Percentiles rank a stretch among this genome's conserved stretches.
Conservation (phyloP, 2,888 invertebrate species). For the Polyommatus icarus region DNA sequence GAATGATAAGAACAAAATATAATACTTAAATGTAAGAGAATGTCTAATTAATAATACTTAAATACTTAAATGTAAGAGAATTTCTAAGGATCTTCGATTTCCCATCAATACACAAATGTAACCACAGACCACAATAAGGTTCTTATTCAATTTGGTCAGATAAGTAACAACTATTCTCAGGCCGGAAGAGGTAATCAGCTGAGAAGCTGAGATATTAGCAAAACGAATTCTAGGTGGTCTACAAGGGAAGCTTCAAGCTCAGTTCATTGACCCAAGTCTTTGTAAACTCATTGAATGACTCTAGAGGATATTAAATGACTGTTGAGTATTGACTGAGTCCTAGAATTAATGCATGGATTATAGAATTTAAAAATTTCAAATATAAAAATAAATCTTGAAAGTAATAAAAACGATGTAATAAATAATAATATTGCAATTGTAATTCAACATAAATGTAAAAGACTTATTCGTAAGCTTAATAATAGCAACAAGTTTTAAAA, state of each 20-base stretch:
- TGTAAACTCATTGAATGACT: neutral
- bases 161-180: neutral
- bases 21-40: neutral
- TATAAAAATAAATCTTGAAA: no score
- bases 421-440: neutral
- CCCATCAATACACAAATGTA: neutral
- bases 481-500: conserved; percentile 1
- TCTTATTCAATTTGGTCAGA: neutral
- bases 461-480: no score
- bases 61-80: neutral
- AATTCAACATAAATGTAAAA: no score
- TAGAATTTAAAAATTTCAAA: neutral
- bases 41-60: neutral
- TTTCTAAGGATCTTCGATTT: neutral
- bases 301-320: neutral
- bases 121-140: neutral
- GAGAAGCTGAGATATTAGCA: neutral
- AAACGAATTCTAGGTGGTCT: neutral
- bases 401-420: no score
- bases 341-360: neutral
- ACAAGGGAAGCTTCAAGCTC: neutral
- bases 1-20: neutral
- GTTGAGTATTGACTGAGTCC: neutral
- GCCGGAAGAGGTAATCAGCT: conserved; percentile 10
- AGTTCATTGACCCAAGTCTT: neutral